These are phyloP conservation scores for Musca vetustissima DNA, from an alignment of 1,140 invertebrate genomes.

Conservation along the genomic window DNA sequence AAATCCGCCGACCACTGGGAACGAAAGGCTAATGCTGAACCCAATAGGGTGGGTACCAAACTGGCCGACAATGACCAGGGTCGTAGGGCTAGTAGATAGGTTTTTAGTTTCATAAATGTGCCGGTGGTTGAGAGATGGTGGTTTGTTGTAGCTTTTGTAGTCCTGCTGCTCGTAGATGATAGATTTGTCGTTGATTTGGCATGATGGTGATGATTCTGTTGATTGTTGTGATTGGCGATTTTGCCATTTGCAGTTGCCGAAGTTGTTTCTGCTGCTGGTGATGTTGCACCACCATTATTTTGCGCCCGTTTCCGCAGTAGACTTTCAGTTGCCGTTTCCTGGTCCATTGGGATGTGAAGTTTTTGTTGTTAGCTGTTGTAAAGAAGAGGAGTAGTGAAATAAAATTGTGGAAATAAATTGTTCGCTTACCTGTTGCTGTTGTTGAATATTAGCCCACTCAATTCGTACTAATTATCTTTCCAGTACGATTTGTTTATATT, in stretches of 20 bases:
- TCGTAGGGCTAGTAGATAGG: conserved; percentile 81
- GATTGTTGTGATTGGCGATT: background rate
- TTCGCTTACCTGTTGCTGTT: no score
- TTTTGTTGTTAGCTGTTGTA: no score
- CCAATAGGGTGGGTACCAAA: conserved; percentile 78
- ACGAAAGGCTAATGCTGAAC: conserved; percentile 84
- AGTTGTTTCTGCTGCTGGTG: background rate
- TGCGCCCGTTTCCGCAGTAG: background rate
- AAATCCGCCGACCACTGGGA: conserved; percentile 70
- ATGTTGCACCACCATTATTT: background rate
- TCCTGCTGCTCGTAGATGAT: background rate
- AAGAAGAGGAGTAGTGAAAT: no score
- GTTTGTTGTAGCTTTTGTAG: background rate
- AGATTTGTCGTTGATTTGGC: background rate
- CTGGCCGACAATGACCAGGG: conserved; percentile 93
- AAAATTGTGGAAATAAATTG: no score
- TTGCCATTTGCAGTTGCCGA: background rate
- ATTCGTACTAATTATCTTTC: no score
- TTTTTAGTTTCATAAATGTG: conserved; percentile 80
- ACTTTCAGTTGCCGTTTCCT: background rate
- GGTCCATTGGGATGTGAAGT: background rate
- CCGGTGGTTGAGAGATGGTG: conserved; percentile 45
- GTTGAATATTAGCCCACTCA: no score
- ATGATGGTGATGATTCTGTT: background rate
- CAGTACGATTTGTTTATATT: no score